Evolutionary conservation across 2,888 invertebrate species (phyloP).

Genomic region (Phoronis australis): DNA sequence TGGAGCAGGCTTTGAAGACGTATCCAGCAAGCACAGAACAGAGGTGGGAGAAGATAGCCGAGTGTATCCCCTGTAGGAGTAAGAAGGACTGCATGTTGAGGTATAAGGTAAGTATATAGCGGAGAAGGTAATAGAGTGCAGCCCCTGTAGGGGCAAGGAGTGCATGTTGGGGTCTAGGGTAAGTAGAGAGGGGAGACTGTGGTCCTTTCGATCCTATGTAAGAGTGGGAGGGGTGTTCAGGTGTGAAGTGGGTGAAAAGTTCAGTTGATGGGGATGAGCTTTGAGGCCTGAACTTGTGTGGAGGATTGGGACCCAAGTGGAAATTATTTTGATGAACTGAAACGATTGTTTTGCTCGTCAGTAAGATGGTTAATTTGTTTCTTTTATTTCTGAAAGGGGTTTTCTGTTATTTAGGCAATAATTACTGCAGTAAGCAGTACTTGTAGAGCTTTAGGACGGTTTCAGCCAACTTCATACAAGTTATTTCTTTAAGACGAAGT

Average conservation of each 20-base stretch:
- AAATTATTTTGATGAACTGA: too few species aligned
- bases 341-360: too few species aligned
- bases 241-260: background rate
- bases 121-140: too few species aligned
- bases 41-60: constrained; percentile 92
- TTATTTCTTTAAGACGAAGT: too few species aligned
- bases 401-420: too few species aligned
- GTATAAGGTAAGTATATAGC: constrained; percentile 80
- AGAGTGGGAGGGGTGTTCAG: background rate
- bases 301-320: too few species aligned
- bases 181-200: background rate
- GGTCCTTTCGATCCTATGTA: too few species aligned
- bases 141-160: background rate
- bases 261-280: background rate
- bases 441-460: too few species aligned
- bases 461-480: too few species aligned
- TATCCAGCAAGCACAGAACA: constrained; percentile 76
- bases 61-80: constrained; percentile 67
- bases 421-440: too few species aligned
- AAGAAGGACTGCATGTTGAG: constrained; percentile 98
- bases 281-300: background rate
- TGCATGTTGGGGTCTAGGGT: background rate
- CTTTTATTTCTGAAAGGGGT: too few species aligned
- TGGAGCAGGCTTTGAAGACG: constrained; percentile 96
- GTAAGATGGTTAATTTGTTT: too few species aligned